Evolutionary conservation across 2,888 invertebrate species (phyloP).

Genomic region (Seira ritae): DNA sequence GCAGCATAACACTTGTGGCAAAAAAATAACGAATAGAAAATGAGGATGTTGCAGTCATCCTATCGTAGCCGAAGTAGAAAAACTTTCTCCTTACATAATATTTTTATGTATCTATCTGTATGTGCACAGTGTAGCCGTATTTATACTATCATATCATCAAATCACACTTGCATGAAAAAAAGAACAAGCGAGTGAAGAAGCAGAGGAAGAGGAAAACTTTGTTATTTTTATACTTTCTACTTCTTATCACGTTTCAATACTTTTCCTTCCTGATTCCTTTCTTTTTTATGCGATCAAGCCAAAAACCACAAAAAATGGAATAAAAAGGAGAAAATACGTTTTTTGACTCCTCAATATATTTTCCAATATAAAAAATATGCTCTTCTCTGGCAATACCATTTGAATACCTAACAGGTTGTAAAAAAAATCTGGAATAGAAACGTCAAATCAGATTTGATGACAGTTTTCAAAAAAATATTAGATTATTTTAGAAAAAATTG

Average conservation of each 20-base stretch:
- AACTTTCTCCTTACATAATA: no score
- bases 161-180: conserved; percentile 18
- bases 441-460: no score
- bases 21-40: neutral
- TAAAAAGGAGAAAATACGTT: conserved; percentile 13
- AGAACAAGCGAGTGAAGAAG: neutral
- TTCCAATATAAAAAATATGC: no score
- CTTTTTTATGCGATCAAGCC: neutral
- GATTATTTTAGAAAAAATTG: no score
- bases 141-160: conserved; percentile 17
- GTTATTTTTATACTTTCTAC: conserved; percentile 24
- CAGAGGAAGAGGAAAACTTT: neutral
- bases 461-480: no score
- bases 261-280: conserved; percentile 43
- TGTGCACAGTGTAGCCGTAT: neutral
- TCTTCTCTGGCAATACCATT: no score
- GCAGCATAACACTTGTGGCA: neutral
- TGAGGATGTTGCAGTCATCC: no score
- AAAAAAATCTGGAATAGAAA: no score
- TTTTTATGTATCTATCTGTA: neutral
- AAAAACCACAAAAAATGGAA: conserved; percentile 28
- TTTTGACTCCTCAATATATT: neutral
- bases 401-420: conserved; percentile 12
- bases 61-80: no score
- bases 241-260: conserved; percentile 54